Conservation (phyloP, 1,140 invertebrate genomes). For the Adelges cooleyi region DNA sequence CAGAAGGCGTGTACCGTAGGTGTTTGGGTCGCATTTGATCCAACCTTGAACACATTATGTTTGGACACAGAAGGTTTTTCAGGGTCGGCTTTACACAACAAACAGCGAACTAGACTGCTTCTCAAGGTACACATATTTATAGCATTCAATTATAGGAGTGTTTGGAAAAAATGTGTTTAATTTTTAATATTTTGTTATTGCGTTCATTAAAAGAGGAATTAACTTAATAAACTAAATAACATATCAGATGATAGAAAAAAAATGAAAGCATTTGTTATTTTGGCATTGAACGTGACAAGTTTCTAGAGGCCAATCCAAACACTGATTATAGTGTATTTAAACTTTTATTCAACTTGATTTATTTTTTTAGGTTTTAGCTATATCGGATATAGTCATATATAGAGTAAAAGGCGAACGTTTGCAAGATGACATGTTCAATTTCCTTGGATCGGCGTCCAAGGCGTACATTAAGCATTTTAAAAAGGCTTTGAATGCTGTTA, state of each 20-base stretch:
- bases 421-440: constrained; percentile 67
- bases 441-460: constrained; percentile 63
- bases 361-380: constrained; percentile 48
- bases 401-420: constrained; percentile 63
- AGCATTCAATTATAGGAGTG: background rate
- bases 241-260: background rate
- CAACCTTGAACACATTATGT: constrained; percentile 51
- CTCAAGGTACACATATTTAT: constrained; percentile 47
- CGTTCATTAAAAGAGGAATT: background rate
- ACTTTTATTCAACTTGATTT: too few relatives aligned
- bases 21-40: constrained; percentile 67
- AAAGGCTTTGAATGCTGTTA: constrained; percentile 47
- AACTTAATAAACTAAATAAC: background rate
- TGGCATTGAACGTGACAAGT: too few relatives aligned
- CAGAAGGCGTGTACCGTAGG: constrained; percentile 67
- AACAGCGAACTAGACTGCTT: constrained; percentile 58
- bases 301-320: too few relatives aligned
- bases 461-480: constrained; percentile 66
- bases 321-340: too few relatives aligned
- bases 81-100: constrained; percentile 53
- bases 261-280: background rate
- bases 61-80: constrained; percentile 71
- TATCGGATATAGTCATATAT: constrained; percentile 74
- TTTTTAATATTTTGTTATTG: background rate
- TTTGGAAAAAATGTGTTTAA: background rate